Base-by-base conservation (phyloP, 1,140 invertebrate species). In the Rhynchophorus ferrugineus region DNA sequence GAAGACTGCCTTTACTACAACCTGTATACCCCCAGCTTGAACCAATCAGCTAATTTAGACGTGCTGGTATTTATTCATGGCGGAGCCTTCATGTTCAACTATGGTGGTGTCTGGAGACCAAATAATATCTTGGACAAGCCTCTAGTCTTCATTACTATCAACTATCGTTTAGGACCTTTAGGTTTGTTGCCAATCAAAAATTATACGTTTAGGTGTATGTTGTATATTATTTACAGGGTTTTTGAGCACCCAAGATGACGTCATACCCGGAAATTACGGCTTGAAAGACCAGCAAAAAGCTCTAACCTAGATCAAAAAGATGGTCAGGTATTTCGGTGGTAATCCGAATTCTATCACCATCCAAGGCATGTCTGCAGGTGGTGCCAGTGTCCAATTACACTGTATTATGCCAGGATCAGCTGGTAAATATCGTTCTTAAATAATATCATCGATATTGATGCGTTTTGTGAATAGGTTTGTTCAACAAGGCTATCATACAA, bases 111-210 rank as follows among this genome's bases (percentile, higher is more conserved):
- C 0, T 78, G 79, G 59, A 72, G 72, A 3, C 73, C 80, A 0
- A 62, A 71, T 6, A 71, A 75, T 54, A 45, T 85, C 0, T 72
- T 85, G 69, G 75, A 74, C 17, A 53, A 74, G 33, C 72, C 81
- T 55, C 60, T 82, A 7, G 74, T 84, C 7, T 69, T 77, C 22
- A 80, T 83, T 0, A 80, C 74, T 6, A 64, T 84, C 0, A 82
- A 82, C 63, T 84, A 83, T 61, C 64, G 83, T 33, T 59, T 84
- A 9, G 81, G 80, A 3, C 65, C 75, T 0, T 67, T 81, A 49
- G 61, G 63, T 36, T 13, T 13, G 34, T 3, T 13, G 16, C 5
- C 11, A 33, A 33, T 11, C 5, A 33, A 33, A 33, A 33, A 6
- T 33, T 33, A 33, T 33, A 33, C 5, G 24, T 6, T 6, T 6